Evolutionary conservation across 2,888 invertebrate genomes (phyloP), one percentile per base, ranked within the genome.

Genomic region (Pollenia griseotomentosa): DNA sequence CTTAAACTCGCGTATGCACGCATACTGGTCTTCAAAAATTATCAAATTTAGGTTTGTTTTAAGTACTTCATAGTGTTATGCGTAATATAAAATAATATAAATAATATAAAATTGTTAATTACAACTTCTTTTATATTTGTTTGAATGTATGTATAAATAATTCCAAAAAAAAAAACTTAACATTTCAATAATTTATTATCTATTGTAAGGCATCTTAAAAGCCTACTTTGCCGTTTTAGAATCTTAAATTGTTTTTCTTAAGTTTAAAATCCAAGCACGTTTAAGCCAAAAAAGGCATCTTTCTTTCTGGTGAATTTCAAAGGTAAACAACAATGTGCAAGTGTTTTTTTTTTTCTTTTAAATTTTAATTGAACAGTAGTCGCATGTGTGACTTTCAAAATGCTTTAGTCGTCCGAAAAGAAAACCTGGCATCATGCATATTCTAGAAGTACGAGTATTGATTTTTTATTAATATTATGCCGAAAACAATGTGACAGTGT

Each of bases 291-390:
- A 75, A 77, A 12, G 6, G 2, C 19, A 19, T n/a, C 6, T 16
- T 68, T 70, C n/a, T 14, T 63, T 40, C 55, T 53, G 70, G 2
- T 77, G 70, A 19, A 48, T 48, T 55, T 33, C 33, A 55, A 68
- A 77, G 63, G 83, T 70, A 83, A 82, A 82, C 59, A 75, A 70
- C 61, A 75, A 14, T 59, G 61, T 19, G 11, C 59, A 33, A 14
- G n/a, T 75, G 68, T 70, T 70, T 70, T 77, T 5, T 53, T 44
- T 70, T 70, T 70, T 77, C n/a, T 5, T 44, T 44, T 68, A 70
- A 83, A 63, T 83, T 83, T 70, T 83, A 83, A 70, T 77, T 83
- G 55, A 70, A 42, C 46, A 55, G 53, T 11, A 70, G 19, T 77
- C 40, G 19, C 63, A 83, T 70, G 63, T 83, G 46, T 63, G 33